phyloP scores from a whole-genome alignment of 1,140 invertebrate genomes.

The Danaus melanippus region DNA sequence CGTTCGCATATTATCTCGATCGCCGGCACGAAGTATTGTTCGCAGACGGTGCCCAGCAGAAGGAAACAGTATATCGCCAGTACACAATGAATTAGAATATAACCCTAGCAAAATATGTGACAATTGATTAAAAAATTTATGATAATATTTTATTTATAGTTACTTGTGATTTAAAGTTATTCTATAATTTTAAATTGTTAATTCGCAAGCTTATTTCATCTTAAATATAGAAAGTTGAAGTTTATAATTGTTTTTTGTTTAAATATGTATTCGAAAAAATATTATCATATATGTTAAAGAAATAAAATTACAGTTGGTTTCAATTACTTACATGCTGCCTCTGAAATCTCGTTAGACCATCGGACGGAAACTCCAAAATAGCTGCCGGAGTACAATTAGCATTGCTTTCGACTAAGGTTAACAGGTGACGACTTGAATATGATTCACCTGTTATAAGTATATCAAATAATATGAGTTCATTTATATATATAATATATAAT shows the following conservation, averaged over 20 bases:
- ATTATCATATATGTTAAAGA: not conserved
- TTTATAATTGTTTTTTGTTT: too few relatives aligned
- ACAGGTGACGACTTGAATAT: conserved; percentile 29
- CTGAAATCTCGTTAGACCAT: conserved; percentile 80
- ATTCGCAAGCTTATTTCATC: too few relatives aligned
- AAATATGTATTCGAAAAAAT: too few relatives aligned
- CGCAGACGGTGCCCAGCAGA: conserved; percentile 85
- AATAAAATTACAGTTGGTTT: not conserved
- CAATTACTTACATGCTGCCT: conserved; percentile 65
- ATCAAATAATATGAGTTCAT: not conserved
- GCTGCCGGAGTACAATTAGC: conserved; percentile 82
- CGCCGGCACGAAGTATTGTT: conserved; percentile 89
- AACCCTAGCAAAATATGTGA: conserved; percentile 64
- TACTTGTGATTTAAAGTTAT: too few relatives aligned
- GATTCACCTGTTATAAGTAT: conserved; percentile 10
- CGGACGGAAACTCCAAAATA: conserved; percentile 84
- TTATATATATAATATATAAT: too few relatives aligned
- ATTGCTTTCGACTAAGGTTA: conserved; percentile 10
- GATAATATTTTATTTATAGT: too few relatives aligned
- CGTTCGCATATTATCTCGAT: conserved; percentile 88
- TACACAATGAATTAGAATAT: conserved; percentile 80
- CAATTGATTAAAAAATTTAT: too few relatives aligned
- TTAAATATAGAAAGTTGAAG: too few relatives aligned
- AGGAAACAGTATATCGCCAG: conserved; percentile 86
- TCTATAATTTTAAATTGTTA: too few relatives aligned